Base-by-base conservation (phyloP, 1,140 invertebrate species). In the Vanessa atalanta region DNA sequence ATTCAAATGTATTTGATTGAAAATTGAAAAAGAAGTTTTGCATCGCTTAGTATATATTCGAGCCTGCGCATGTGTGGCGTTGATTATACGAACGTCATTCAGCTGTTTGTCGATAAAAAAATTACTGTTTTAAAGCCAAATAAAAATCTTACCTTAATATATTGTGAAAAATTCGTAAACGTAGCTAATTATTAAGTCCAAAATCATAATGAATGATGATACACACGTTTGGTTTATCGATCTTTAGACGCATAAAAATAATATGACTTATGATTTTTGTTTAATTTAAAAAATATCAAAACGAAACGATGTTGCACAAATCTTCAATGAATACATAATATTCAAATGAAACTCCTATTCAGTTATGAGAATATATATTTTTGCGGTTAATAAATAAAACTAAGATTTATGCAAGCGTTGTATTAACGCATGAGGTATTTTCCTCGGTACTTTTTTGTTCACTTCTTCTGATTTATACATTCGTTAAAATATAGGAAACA, bases 341-440 rank as follows among this genome's bases (percentile, higher is more conserved):
- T 37, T 61, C 57, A 37, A 61, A 37, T 37, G 48, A 51, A 51
- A 15, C 57, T 61, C 0, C 16, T 12, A 23, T 6, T 61, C 13
- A 37, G 26, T 37, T 61, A 37, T 31, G 57, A 15, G n/a, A 37
- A 61, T 61, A 61, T 37, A 31, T 1, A 37, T 66, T 50, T 65
- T 65, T 15, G 64, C 63, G 16, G 23, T 50, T 11, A 23, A 20
- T 65, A 48, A 14, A 51, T 50, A 65, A 65, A 65, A 65, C 16
- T 26, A 65, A 65, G 47, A 65, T 23, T 65, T 65, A 65, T 50
- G 64, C 20, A 65, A 61, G 47, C n/a, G 47, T 50, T 48, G 20
- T 50, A 65, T 48, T 65, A 47, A 65, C 64, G 64, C 64, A 50
- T 65, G 64, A 50, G 48, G 47, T 65, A 26, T 23, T 65, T 65